These are phyloP conservation scores for Melanotaenia trifasciata DNA, from an alignment of 2,797 vertebrate genomes.

Conservation along the genomic window DNA sequence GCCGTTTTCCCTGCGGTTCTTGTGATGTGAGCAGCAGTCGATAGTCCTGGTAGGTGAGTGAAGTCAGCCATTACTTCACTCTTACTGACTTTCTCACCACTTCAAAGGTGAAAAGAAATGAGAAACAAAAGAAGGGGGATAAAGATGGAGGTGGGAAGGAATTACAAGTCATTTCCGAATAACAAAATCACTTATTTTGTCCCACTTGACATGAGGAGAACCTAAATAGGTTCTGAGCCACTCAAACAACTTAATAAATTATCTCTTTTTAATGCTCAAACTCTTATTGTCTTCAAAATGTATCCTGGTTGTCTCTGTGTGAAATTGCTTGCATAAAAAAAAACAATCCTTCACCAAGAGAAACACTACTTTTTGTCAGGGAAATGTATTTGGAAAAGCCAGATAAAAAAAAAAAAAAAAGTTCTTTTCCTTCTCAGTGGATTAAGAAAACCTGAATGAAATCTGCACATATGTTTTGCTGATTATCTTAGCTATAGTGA, in stretches of 20 bases:
- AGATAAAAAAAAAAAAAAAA: neutral
- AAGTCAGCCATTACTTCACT: conserved; percentile 64
- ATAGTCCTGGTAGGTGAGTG: conserved; percentile 47
- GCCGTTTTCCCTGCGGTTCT: conserved; percentile 28
- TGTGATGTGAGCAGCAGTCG: conserved; percentile 29
- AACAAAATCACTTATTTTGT: neutral
- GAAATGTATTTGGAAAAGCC: neutral
- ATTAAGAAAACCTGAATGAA: neutral
- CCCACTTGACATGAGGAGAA: neutral
- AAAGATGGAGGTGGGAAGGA: neutral
- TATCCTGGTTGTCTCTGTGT: neutral
- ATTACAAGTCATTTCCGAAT: neutral
- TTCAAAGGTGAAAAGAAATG: conserved; percentile 39
- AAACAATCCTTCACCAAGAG: neutral
- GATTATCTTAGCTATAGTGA: neutral
- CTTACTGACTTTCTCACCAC: conserved; percentile 40
- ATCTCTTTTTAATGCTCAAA: neutral
- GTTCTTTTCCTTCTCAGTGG: neutral
- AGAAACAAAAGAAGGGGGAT: neutral
- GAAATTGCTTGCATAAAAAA: neutral
- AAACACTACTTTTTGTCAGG: neutral
- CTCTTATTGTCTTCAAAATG: neutral
- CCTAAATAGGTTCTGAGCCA: neutral
- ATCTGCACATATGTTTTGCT: neutral
- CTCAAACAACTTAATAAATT: neutral